phyloP scores from a whole-genome alignment of 2,888 invertebrate species.

The Pinctada fucata region DNA sequence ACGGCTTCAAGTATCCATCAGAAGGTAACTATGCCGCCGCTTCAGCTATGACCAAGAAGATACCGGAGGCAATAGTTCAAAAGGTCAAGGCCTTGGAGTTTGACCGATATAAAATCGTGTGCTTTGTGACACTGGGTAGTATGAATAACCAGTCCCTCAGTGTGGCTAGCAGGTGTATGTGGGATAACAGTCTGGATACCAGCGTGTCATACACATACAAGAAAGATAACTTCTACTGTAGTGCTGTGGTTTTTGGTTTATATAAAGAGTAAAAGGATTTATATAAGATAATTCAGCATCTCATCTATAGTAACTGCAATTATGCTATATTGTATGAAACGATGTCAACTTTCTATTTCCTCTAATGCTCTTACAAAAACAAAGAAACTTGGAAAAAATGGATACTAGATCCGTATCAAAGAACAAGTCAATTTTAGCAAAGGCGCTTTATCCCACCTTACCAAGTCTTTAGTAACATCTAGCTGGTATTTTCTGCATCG shows the following conservation, averaged over 20 bases:
- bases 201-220: slow-evolving; percentile 51
- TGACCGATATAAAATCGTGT: slow-evolving; percentile 61
- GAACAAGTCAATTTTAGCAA: no score
- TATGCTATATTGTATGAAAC: neutral
- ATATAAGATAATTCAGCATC: neutral
- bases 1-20: slow-evolving; percentile 46
- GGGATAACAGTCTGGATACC: slow-evolving; percentile 56
- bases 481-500: no score
- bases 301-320: neutral
- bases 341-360: neutral
- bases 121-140: slow-evolving; percentile 56
- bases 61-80: slow-evolving; percentile 59
- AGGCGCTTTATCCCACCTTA: no score
- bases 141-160: slow-evolving; percentile 52
- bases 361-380: no score
- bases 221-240: slow-evolving; percentile 52
- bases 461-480: no score
- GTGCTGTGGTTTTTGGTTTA: slow-evolving; percentile 58
- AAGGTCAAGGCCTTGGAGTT: slow-evolving; percentile 52
- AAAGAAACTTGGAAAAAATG: no score
- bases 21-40: slow-evolving; percentile 46
- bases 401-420: no score
- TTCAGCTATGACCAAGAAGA: slow-evolving; percentile 48
- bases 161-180: slow-evolving; percentile 56
- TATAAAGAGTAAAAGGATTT: slow-evolving; percentile 49